Percentiles rank a stretch among this genome's conserved stretches.
phyloP scores from a whole-genome alignment of 2,888 invertebrate species.

The Caprella mutica region DNA sequence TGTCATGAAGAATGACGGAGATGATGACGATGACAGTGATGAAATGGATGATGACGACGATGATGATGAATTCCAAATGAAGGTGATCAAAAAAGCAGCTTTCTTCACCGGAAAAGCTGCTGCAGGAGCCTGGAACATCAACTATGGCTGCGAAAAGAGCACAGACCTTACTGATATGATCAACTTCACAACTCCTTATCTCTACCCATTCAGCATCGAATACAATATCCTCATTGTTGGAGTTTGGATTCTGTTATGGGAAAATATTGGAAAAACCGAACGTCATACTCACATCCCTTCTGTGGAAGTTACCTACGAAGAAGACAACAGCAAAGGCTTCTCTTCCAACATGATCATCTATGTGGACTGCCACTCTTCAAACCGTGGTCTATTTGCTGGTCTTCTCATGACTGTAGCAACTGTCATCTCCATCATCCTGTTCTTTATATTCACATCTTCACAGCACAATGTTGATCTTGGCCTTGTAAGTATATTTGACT shows the following conservation, averaged over 20 bases:
- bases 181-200: constrained; percentile 55
- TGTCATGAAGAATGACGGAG: constrained; percentile 18
- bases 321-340: constrained; percentile 35
- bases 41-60: constrained; percentile 19
- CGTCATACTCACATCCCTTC: constrained; percentile 33
- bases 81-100: constrained; percentile 5
- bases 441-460: constrained; percentile 43
- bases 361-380: constrained; percentile 65
- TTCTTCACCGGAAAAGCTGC: not conserved
- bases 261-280: constrained; percentile 51
- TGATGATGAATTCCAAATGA: constrained; percentile 14
- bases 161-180: constrained; percentile 38
- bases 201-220: constrained; percentile 69
- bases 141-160: constrained; percentile 36
- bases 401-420: constrained; percentile 50
- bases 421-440: constrained; percentile 51
- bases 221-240: constrained; percentile 67
- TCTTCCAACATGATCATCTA: constrained; percentile 47
- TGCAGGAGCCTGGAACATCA: constrained; percentile 19
- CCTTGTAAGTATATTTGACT: constrained; percentile 7
- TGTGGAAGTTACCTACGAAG: constrained; percentile 30
- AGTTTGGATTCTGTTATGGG: constrained; percentile 61
- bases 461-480: constrained; percentile 18
- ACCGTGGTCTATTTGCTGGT: constrained; percentile 60
- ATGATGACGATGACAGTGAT: constrained; percentile 25